Percentiles rank a stretch among this genome's conserved stretches.
Conservation (phyloP, 2,888 invertebrate species). For the Halocaridina rubra region DNA sequence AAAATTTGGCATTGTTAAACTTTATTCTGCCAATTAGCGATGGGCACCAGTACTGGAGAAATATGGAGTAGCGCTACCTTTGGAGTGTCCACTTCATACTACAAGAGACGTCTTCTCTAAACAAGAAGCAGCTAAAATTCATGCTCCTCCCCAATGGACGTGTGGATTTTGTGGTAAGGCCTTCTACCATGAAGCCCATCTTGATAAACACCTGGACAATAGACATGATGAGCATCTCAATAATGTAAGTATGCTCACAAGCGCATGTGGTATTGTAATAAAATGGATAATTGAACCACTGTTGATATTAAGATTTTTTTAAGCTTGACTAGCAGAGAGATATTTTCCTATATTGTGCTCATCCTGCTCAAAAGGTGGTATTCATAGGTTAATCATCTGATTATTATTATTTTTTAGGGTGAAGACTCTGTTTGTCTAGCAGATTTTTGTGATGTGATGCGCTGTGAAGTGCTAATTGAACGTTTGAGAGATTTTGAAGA, state of each 20-base stretch:
- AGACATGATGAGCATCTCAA: constrained; percentile 60
- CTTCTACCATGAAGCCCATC: constrained; percentile 87
- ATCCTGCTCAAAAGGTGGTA: too few species aligned
- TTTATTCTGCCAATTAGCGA: constrained; percentile 72
- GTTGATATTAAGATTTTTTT: too few species aligned
- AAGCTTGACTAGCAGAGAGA: too few species aligned
- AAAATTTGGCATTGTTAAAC: background rate
- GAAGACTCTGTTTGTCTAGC: constrained; percentile 93
- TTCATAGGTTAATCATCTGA: too few species aligned
- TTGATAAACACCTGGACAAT: constrained; percentile 81
- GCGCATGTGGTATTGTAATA: too few species aligned
- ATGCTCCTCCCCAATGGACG: constrained; percentile 62
- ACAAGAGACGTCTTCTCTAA: constrained; percentile 81
- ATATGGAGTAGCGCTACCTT: constrained; percentile 85
- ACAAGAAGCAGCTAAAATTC: constrained; percentile 61
- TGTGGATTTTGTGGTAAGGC: constrained; percentile 92
- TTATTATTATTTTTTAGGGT: constrained; percentile 73
- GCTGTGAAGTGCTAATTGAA: constrained; percentile 73
- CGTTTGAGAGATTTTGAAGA: constrained; percentile 46
- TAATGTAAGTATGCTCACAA: constrained; percentile 43
- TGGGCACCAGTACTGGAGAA: constrained; percentile 90
- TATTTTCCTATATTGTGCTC: too few species aligned
- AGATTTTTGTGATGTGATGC: constrained; percentile 95
- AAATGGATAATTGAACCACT: too few species aligned
- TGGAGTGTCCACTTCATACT: constrained; percentile 91